Conservation (phyloP, 2,113 vertebrate genomes). For the Pseudorectes ferrugineus region DNA sequence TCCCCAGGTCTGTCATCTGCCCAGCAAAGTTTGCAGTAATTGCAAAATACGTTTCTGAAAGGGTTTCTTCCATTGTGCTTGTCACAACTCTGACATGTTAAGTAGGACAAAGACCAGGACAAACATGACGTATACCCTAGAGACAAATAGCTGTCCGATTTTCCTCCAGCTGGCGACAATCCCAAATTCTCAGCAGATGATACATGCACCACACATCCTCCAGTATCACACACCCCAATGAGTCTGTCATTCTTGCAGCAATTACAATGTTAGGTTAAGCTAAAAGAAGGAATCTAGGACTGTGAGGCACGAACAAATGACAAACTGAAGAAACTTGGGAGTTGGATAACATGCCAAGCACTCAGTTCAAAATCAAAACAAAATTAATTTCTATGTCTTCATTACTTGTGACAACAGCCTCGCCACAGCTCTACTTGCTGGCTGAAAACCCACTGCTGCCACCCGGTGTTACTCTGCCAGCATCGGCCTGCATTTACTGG, state of each 20-base stretch:
- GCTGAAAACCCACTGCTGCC: constrained; percentile 77
- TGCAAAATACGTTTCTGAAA: constrained; percentile 1
- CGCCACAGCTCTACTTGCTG: background rate
- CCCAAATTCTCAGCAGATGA: background rate
- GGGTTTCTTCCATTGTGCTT: background rate
- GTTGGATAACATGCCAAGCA: background rate
- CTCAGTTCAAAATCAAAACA: background rate
- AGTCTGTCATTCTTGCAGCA: background rate
- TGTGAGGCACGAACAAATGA: background rate
- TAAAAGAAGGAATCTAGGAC: background rate
- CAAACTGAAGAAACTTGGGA: background rate
- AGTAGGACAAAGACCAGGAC: constrained; percentile 1
- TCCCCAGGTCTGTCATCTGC: background rate
- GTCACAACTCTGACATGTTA: constrained; percentile 8
- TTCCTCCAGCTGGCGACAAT: background rate
- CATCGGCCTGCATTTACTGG: background rate
- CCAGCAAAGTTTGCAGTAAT: background rate
- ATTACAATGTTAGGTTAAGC: background rate
- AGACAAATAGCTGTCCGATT: background rate
- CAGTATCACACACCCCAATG: background rate
- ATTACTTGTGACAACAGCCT: constrained; percentile 25
- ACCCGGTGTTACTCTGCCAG: constrained; percentile 60
- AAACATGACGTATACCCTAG: background rate
- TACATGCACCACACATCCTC: background rate
- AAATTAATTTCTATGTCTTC: background rate